These are phyloP conservation scores for Serranus cabrilla DNA, from an alignment of 2,797 vertebrate genomes.

Conservation along the genomic window DNA sequence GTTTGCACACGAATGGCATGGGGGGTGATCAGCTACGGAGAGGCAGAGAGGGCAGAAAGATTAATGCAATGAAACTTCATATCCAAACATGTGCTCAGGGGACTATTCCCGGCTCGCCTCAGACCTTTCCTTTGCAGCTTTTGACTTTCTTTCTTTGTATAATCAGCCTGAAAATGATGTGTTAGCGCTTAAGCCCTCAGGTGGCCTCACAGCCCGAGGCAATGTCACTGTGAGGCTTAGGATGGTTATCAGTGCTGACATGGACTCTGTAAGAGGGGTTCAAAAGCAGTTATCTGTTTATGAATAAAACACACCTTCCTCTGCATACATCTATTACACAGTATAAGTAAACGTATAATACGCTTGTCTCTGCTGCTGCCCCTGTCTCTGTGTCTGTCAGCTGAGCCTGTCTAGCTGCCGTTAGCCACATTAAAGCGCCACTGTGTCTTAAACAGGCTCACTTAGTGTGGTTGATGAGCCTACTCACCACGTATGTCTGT, in stretches of 20 bases:
- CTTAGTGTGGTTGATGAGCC: constrained; percentile 76
- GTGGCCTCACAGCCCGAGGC: constrained; percentile 77
- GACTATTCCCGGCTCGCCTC: constrained; percentile 41
- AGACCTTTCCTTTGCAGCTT: constrained; percentile 62
- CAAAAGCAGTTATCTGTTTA: constrained; percentile 79
- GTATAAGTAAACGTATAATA: constrained; percentile 66
- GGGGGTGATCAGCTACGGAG: constrained; percentile 94
- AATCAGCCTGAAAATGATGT: constrained; percentile 76
- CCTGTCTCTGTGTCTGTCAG: constrained; percentile 74
- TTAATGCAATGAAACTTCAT: constrained; percentile 66
- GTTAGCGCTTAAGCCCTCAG: constrained; percentile 73
- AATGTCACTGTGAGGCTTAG: constrained; percentile 79
- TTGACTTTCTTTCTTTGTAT: constrained; percentile 76
- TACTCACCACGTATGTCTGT: constrained; percentile 29
- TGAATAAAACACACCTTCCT: constrained; percentile 79
- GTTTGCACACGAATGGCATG: constrained; percentile 99
- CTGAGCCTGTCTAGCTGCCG: constrained; percentile 63
- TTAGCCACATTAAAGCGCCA: constrained; percentile 80
- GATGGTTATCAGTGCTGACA: constrained; percentile 81
- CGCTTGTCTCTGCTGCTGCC: constrained; percentile 60
- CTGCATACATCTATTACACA: constrained; percentile 63
- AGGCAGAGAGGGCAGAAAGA: constrained; percentile 56
- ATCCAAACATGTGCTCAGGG: constrained; percentile 58
- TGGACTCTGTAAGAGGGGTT: constrained; percentile 66
- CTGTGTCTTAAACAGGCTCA: constrained; percentile 75